Percentiles rank a stretch among this genome's conserved stretches.
phyloP scores from a whole-genome alignment of 64 coral and sea anemone genomes.

The Dendronephthya gigantea region DNA sequence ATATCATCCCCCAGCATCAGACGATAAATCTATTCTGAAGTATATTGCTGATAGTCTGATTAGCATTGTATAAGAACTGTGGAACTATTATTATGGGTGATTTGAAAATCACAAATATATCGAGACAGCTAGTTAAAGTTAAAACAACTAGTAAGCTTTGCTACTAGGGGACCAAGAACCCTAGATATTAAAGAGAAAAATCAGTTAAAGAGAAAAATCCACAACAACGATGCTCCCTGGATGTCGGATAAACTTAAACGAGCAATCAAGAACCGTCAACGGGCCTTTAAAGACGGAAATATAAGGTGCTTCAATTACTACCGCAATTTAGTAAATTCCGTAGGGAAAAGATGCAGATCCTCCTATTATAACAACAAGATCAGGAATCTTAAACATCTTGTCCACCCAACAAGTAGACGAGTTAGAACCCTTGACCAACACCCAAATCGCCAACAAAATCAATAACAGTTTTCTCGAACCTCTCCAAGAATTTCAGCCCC shows the following conservation, averaged over 20 bases:
- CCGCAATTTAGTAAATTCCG: background rate
- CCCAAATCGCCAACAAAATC: too few relatives aligned
- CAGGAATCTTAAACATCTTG: background rate
- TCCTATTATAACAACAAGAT: background rate
- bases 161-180: too few relatives aligned
- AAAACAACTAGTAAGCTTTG: too few relatives aligned
- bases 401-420: background rate
- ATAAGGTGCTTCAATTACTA: background rate
- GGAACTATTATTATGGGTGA: too few relatives aligned
- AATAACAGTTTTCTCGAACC: background rate
- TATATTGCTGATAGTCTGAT: too few relatives aligned
- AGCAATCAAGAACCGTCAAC: background rate
- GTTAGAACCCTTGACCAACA: too few relatives aligned
- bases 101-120: too few relatives aligned
- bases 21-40: too few relatives aligned
- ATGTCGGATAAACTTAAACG: background rate
- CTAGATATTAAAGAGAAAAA: background rate
- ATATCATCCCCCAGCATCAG: too few relatives aligned
- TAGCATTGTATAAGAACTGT: too few relatives aligned
- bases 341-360: background rate
- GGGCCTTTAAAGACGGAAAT: background rate
- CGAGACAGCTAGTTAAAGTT: too few relatives aligned
- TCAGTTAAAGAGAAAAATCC: background rate
- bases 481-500: background rate
- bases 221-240: background rate